phyloP scores from a whole-genome alignment of 1,140 invertebrate species.

The Halictus rubicundus region DNA sequence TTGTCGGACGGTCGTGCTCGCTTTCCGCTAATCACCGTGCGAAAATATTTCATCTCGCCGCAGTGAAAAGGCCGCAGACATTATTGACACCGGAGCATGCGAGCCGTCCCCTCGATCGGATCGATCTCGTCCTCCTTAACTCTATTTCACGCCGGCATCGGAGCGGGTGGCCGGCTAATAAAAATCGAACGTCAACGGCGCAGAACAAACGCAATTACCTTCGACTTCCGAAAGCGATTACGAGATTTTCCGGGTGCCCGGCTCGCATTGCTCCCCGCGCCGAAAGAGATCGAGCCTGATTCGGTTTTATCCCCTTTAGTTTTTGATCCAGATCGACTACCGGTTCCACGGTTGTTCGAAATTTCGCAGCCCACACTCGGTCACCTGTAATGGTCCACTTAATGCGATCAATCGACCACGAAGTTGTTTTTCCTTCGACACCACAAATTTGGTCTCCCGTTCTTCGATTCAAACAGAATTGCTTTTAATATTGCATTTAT shows the following conservation, averaged over 20 bases:
- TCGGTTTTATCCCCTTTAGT: not conserved
- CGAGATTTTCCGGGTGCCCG: constrained; percentile 47
- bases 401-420: too few relatives aligned
- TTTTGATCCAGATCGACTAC: constrained; percentile 6
- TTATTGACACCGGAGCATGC: not conserved
- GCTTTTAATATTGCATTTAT: too few relatives aligned
- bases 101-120: constrained; percentile 12
- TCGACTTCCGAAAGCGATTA: constrained; percentile 55
- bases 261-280: constrained; percentile 17
- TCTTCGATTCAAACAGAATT: too few relatives aligned
- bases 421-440: too few relatives aligned
- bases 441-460: too few relatives aligned
- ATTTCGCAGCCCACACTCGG: too few relatives aligned
- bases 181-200: constrained; percentile 59
- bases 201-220: constrained; percentile 63
- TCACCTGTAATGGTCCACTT: too few relatives aligned
- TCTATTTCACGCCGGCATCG: constrained; percentile 8
- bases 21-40: constrained; percentile 2
- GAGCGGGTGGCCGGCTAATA: constrained; percentile 31
- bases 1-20: not conserved
- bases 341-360: not conserved
- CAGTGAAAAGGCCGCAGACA: not conserved
- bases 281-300: not conserved
- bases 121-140: constrained; percentile 2
- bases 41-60: constrained; percentile 1